phyloP scores from a whole-genome alignment of 1,140 invertebrate genomes.

The Wasmannia auropunctata region DNA sequence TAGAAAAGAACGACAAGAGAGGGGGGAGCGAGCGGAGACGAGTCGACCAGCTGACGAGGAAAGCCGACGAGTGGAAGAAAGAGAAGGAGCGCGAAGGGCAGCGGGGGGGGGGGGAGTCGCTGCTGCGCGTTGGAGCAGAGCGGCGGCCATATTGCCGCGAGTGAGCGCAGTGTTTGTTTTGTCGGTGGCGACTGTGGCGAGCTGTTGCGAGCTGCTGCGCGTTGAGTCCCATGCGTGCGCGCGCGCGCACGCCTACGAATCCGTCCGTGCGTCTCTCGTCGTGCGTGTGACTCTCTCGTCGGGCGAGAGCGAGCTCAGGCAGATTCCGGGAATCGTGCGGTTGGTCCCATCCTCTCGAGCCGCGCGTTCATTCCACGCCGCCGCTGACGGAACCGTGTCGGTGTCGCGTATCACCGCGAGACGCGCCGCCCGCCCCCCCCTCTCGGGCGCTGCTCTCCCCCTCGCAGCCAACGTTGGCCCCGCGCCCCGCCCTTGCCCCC shows the following conservation, averaged over 20 bases:
- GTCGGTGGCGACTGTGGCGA: conserved; percentile 72
- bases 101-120: no score
- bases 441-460: no score
- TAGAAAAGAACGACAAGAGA: no score
- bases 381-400: background rate
- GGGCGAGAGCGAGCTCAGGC: background rate
- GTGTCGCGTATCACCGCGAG: background rate
- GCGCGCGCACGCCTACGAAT: conserved; percentile 64
- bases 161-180: conserved; percentile 80
- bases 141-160: conserved; percentile 78
- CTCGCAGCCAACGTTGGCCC: conserved; percentile 15
- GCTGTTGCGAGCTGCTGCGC: no score
- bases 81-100: no score
- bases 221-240: background rate
- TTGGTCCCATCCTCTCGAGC: no score
- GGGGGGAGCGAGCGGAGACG: no score
- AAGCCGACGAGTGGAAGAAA: no score
- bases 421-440: background rate
- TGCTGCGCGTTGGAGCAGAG: no score
- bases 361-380: background rate
- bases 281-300: no score
- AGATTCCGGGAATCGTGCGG: background rate
- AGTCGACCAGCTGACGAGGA: no score
- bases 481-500: conserved; percentile 27
- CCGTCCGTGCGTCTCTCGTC: conserved; percentile 1